phyloP scores from a whole-genome alignment of 2,888 invertebrate species.

The Xestia sexstrigata region DNA sequence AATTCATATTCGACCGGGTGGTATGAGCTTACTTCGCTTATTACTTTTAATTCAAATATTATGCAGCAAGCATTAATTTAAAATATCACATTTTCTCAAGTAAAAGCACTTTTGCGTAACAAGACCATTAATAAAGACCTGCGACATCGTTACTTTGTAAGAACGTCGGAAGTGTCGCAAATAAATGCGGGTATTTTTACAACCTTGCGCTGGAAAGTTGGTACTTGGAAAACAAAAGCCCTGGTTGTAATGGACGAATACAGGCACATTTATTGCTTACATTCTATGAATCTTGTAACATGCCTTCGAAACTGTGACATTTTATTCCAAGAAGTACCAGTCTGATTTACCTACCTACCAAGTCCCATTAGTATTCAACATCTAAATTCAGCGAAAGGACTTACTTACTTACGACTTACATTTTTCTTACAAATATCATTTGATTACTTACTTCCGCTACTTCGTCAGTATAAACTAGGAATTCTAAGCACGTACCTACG shows the following conservation, averaged over 20 bases:
- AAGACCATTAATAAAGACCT: constrained; percentile 31
- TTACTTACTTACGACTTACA: not conserved
- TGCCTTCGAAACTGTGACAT: not conserved
- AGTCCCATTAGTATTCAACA: constrained; percentile 20
- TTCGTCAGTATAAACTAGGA: not conserved
- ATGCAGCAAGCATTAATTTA: constrained; percentile 38
- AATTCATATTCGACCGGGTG: constrained; percentile 10
- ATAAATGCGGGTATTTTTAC: constrained; percentile 18
- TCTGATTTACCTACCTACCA: constrained; percentile 1
- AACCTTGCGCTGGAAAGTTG: not conserved
- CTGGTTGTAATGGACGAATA: not conserved
- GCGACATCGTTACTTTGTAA: constrained; percentile 20
- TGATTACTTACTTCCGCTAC: constrained; percentile 13
- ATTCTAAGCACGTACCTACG: constrained; percentile 18
- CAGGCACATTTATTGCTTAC: not conserved
- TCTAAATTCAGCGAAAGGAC: not conserved
- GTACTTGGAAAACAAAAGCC: not conserved
- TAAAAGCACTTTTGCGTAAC: constrained; percentile 33
- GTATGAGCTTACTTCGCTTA: constrained; percentile 10
- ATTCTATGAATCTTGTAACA: not conserved
- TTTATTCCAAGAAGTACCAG: not conserved
- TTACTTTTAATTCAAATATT: constrained; percentile 37
- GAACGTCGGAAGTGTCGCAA: constrained; percentile 1
- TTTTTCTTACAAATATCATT: not conserved
- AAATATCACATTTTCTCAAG: constrained; percentile 35